These are phyloP conservation scores for Sciurus vulgaris DNA, from an alignment of 2,797 vertebrate species.

Conservation along the genomic window DNA sequence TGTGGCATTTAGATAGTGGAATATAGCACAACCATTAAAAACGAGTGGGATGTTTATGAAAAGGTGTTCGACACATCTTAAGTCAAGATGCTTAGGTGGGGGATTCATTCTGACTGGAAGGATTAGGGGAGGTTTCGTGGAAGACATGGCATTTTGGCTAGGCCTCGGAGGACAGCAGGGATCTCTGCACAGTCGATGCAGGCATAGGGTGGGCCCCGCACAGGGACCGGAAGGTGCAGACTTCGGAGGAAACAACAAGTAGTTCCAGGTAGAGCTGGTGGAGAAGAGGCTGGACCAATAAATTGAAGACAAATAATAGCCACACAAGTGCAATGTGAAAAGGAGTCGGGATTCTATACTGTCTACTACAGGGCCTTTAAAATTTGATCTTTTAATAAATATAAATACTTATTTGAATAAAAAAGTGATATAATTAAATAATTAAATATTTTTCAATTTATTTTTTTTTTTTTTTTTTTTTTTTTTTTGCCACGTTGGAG, in stretches of 20 bases:
- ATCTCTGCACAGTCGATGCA: not conserved
- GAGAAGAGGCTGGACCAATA: not conserved
- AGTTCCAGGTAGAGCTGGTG: not conserved
- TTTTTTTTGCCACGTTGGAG: not conserved
- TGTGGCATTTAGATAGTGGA: conserved; percentile 25
- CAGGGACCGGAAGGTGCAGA: not conserved
- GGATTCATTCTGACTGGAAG: conserved; percentile 12
- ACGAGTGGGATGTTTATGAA: not conserved
- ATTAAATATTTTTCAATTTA: not conserved
- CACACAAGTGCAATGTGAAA: not conserved
- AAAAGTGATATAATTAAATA: too few relatives aligned
- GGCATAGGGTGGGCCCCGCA: not conserved
- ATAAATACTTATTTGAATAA: not conserved
- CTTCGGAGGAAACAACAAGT: not conserved
- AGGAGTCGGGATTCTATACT: not conserved
- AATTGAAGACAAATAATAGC: not conserved
- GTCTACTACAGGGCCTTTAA: not conserved
- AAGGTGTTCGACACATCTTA: not conserved
- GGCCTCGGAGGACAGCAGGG: not conserved
- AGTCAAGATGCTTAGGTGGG: not conserved
- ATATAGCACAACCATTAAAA: not conserved
- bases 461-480: not conserved
- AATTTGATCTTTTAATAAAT: conserved; percentile 35
- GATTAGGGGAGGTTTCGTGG: conserved; percentile 26
- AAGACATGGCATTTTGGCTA: not conserved